Conservation (phyloP, 2,113 vertebrate species). For the Thamnophis sirtalis region DNA sequence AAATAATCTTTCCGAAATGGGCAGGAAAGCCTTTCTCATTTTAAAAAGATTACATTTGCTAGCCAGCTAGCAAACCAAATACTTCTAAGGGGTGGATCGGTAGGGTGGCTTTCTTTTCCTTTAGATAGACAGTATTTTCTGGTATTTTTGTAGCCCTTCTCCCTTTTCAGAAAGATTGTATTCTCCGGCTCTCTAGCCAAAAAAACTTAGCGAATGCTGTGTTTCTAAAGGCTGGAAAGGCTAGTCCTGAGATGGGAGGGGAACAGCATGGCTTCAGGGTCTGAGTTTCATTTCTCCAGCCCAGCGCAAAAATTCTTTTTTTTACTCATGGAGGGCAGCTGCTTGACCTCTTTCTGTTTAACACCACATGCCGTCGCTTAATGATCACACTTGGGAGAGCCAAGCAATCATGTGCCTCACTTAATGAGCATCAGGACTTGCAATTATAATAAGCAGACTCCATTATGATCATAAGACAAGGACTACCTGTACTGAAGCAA, state of each 20-base stretch:
- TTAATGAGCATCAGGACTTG: not conserved
- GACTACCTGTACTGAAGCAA: not conserved
- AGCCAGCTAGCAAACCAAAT: not conserved
- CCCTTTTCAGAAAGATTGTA: not conserved
- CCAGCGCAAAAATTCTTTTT: not conserved
- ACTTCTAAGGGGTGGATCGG: not conserved
- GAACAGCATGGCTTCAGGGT: not conserved
- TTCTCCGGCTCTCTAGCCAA: not conserved
- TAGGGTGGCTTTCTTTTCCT: not conserved
- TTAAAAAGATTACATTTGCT: not conserved
- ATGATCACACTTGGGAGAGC: not conserved
- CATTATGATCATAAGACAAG: not conserved
- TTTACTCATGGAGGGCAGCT: not conserved
- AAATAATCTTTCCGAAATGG: not conserved
- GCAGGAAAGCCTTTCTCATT: not conserved
- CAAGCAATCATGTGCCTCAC: not conserved
- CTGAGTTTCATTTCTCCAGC: not conserved
- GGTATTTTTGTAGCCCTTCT: not conserved
- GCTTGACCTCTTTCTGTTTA: not conserved
- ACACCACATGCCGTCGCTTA: not conserved
- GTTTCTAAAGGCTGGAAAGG: not conserved
- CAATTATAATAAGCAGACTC: not conserved
- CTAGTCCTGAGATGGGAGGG: not conserved
- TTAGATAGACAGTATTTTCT: not conserved
- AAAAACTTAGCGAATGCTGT: not conserved